Conservation (phyloP, 2,888 invertebrate species). For the Melanostoma mellinum region DNA sequence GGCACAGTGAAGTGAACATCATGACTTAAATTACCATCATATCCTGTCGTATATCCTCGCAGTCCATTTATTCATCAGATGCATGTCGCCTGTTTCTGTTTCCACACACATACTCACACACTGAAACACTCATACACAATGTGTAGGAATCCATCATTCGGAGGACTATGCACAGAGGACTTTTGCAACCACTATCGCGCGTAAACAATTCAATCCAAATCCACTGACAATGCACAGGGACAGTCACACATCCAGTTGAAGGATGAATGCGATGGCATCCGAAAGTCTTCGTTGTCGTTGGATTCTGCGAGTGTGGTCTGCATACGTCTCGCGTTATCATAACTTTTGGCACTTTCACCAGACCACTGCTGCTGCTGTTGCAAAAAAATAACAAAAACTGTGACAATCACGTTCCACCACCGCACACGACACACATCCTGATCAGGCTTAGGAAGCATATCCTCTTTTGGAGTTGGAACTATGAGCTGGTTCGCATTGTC, state of each 20-base stretch:
- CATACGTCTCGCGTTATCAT: slow-evolving; percentile 72
- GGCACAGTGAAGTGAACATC: slow-evolving; percentile 69
- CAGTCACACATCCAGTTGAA: slow-evolving; percentile 41
- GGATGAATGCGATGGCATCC: slow-evolving; percentile 61
- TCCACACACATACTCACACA: slow-evolving; percentile 1
- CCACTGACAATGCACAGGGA: slow-evolving; percentile 66
- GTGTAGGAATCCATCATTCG: slow-evolving; percentile 66
- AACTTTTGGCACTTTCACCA: slow-evolving; percentile 62
- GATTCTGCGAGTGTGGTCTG: slow-evolving; percentile 28
- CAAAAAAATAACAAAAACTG: slow-evolving; percentile 5
- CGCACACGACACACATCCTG: slow-evolving; percentile 1
- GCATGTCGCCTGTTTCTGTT: slow-evolving; percentile 47
- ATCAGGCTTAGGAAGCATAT: slow-evolving; percentile 50
- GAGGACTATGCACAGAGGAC: slow-evolving; percentile 12
- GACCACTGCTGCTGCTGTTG: background rate
- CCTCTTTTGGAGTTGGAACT: slow-evolving; percentile 40
- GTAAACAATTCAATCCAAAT: slow-evolving; percentile 72
- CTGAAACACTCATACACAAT: slow-evolving; percentile 18
- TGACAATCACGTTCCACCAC: slow-evolving; percentile 58
- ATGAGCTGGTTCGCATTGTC: slow-evolving; percentile 60
- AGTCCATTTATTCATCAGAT: slow-evolving; percentile 73
- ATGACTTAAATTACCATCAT: slow-evolving; percentile 73
- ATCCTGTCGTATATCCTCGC: slow-evolving; percentile 73
- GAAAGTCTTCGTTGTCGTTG: slow-evolving; percentile 44
- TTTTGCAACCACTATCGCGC: slow-evolving; percentile 57